A percentile compares a stretch with the other conserved stretches of the same genome.
Evolutionary conservation across 2,888 invertebrate genomes (phyloP).

Genomic region (Watsonalla binaria): DNA sequence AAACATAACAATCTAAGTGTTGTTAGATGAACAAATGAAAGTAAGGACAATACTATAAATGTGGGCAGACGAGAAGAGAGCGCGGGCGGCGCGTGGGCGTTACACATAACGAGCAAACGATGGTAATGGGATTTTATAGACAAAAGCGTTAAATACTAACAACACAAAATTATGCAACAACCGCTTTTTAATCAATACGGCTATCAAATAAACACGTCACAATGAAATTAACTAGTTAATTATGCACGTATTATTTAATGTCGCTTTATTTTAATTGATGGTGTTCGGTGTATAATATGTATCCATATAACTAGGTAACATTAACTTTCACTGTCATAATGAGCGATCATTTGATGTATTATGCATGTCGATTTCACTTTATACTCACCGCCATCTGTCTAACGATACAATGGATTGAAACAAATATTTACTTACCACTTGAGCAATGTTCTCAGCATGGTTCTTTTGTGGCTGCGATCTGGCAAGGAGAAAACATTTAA

Average conservation of each 20-base stretch:
- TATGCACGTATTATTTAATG: neutral
- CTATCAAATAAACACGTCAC: no score
- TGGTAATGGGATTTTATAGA: no score
- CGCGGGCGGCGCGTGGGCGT: neutral
- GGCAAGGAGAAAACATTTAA: conserved; percentile 17
- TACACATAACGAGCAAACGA: neutral
- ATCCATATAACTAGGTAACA: no score
- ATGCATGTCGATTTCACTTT: conserved; percentile 29
- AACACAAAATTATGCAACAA: no score
- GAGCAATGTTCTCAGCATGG: conserved; percentile 34
- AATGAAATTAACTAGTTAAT: neutral
- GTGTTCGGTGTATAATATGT: neutral
- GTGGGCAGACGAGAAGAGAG: neutral
- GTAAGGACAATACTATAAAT: neutral
- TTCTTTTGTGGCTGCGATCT: conserved; percentile 20
- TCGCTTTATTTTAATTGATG: neutral
- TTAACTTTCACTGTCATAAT: conserved; percentile 27
- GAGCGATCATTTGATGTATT: conserved; percentile 22
- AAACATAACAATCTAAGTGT: no score
- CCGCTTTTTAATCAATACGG: no score
- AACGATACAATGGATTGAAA: conserved; percentile 2
- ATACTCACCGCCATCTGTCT: conserved; percentile 10
- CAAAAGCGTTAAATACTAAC: no score
- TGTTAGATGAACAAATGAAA: neutral
- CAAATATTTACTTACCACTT: conserved; percentile 35